These are phyloP conservation scores for Pogonomyrmex barbatus DNA, from an alignment of 1,140 invertebrate species.

Conservation along the genomic window DNA sequence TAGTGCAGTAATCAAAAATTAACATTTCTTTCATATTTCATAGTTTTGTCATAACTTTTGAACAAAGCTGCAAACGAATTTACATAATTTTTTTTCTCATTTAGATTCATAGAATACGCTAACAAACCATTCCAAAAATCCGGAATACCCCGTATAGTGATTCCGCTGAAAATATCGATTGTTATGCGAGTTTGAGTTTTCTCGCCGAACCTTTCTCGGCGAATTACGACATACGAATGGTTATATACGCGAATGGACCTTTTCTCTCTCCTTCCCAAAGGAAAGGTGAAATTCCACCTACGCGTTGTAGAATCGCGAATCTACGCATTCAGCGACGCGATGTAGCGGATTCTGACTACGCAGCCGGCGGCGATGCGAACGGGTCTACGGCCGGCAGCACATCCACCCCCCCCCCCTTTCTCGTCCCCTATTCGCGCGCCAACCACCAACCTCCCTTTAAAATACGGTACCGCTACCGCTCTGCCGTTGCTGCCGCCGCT, in stretches of 20 bases:
- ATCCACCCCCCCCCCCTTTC: not conserved
- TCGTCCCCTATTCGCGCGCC: constrained; percentile 61
- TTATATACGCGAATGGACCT: not conserved
- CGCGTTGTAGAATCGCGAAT: constrained; percentile 44
- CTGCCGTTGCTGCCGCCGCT: constrained; percentile 9
- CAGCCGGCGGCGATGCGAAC: constrained; percentile 8
- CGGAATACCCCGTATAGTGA: not conserved
- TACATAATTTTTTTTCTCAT: too few species aligned
- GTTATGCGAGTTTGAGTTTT: not conserved
- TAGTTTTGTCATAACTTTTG: too few species aligned
- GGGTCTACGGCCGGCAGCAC: not conserved
- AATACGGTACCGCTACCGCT: constrained; percentile 64
- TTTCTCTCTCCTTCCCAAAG: not conserved
- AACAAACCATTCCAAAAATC: too few species aligned
- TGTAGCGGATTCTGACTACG: constrained; percentile 26
- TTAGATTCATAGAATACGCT: too few species aligned
- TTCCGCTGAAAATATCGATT: not conserved
- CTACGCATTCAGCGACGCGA: constrained; percentile 48
- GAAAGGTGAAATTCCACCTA: constrained; percentile 40
- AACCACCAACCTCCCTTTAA: constrained; percentile 62
- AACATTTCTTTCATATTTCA: too few species aligned
- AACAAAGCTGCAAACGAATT: too few species aligned
- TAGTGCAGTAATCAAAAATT: too few species aligned
- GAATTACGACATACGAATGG: not conserved
- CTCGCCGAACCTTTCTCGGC: not conserved